These are phyloP conservation scores for Polyploca ridens DNA, from an alignment of 2,888 invertebrate genomes.

Conservation along the genomic window DNA sequence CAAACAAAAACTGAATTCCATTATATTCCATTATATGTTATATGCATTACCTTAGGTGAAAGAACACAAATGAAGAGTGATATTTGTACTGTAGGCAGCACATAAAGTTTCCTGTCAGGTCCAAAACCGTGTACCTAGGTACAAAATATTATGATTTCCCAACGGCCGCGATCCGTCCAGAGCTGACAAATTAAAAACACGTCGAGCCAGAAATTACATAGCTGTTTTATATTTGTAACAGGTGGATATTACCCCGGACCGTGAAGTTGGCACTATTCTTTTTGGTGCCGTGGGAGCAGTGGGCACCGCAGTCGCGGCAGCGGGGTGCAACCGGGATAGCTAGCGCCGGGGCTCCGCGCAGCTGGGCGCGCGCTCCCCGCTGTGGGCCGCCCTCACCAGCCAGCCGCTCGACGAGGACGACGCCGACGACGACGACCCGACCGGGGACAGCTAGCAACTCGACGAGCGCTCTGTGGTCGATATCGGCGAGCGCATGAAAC, in stretches of 20 bases:
- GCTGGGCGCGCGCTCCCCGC: conserved; percentile 86
- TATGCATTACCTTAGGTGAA: background rate
- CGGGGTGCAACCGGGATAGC: conserved; percentile 82
- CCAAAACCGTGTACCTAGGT: background rate
- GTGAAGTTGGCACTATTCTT: conserved; percentile 75
- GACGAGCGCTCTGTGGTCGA: conserved; percentile 83
- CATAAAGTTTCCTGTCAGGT: background rate
- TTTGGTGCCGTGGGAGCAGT: conserved; percentile 69
- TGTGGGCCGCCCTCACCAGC: conserved; percentile 93
- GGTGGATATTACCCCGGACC: conserved; percentile 81
- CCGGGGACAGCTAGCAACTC: conserved; percentile 83
- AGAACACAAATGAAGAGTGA: background rate
- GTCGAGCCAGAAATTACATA: conserved; percentile 22
- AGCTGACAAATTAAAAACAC: conserved; percentile 23
- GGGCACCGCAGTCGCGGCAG: conserved; percentile 65
- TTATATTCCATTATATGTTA: no score
- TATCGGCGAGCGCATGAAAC: conserved; percentile 82
- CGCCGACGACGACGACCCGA: conserved; percentile 54
- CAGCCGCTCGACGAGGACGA: conserved; percentile 81
- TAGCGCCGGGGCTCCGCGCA: conserved; percentile 80
- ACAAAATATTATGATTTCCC: background rate
- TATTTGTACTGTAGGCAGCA: background rate
- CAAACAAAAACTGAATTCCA: no score
- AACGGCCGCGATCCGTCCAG: background rate
- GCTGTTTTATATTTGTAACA: conserved; percentile 39